These are phyloP conservation scores for Furcifer pardalis DNA, from an alignment of 2,797 vertebrate species.

Conservation along the genomic window DNA sequence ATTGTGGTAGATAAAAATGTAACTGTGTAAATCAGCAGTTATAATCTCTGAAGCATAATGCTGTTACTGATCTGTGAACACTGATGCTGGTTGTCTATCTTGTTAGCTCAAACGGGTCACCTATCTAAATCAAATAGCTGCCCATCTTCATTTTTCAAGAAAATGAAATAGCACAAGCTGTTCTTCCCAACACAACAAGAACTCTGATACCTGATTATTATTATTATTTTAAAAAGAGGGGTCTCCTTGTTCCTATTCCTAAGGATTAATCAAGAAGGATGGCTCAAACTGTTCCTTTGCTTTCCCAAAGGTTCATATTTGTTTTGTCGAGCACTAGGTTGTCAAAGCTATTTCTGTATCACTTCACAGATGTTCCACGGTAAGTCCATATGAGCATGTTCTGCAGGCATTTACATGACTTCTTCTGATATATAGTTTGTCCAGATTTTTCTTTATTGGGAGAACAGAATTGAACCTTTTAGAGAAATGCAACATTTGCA, in stretches of 20 bases:
- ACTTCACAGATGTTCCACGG: no score
- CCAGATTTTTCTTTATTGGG: no score
- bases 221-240: no score
- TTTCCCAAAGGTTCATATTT: background rate
- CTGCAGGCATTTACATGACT: no score
- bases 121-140: constrained; percentile 1
- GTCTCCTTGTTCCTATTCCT: background rate
- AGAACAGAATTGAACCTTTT: no score
- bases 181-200: no score
- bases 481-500: no score
- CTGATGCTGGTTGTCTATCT: background rate
- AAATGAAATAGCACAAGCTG: background rate
- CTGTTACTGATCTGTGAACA: constrained; percentile 2
- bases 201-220: background rate
- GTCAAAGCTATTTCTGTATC: no score
- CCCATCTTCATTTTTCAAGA: background rate
- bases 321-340: no score
- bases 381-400: no score
- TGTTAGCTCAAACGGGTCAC: background rate
- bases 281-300: background rate
- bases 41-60: background rate
- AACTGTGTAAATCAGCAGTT: constrained; percentile 13
- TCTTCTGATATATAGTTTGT: no score
- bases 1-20: constrained; percentile 18
- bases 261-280: background rate